Base-by-base conservation (phyloP, 2,797 vertebrate species). In the Hyperoplus lanceolatus region DNA sequence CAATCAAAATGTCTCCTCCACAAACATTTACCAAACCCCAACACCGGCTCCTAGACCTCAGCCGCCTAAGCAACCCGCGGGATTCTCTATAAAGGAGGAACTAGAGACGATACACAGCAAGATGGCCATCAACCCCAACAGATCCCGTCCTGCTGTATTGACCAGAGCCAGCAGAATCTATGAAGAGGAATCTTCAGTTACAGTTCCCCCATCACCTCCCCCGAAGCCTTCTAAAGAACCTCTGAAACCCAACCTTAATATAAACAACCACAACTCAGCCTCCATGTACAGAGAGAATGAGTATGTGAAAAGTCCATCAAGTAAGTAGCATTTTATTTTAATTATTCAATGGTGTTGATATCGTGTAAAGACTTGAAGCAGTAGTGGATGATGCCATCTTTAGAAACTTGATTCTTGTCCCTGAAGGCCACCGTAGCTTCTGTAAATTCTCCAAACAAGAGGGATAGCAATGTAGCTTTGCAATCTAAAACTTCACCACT, bases 261-360 rank as follows among this genome's bases (percentile, higher is more conserved):
- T 97, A 72, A 97, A 96, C 89, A 97, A 97, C 88, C 96, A 98
- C 80, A 93, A 94, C 85, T 93, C 92, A 0, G 62, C 84, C 18
- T 82, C 81, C 6, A 21, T 92, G 29, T 3, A 71, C 69, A 70
- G 14, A 49, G 90, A 94, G 46, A 80, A 77, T 39, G 50, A 90
- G 16, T 67, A 66, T 77, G 80, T 85, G 82, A 94, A 95, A 49
- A 45, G 62, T 86, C 78, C 64, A 67, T 54, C 91, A 75, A 94
- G 98, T 99, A 87, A 96, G 96, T 85, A 46, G 56, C 6, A 53
- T 54, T 72, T 46, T 6, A 38, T 45, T 81, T 58, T 21, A 55
- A 51, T 15, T 54, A 4, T 55, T 1, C 42, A 46, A 55, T 9
- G 46, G 4, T 11, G n/a, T 41, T 62, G 4, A 21, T 10, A 54